A percentile compares a stretch with the other conserved stretches of the same genome.
Conservation (phyloP, 1,140 invertebrate genomes). For the Hyles vespertilio region DNA sequence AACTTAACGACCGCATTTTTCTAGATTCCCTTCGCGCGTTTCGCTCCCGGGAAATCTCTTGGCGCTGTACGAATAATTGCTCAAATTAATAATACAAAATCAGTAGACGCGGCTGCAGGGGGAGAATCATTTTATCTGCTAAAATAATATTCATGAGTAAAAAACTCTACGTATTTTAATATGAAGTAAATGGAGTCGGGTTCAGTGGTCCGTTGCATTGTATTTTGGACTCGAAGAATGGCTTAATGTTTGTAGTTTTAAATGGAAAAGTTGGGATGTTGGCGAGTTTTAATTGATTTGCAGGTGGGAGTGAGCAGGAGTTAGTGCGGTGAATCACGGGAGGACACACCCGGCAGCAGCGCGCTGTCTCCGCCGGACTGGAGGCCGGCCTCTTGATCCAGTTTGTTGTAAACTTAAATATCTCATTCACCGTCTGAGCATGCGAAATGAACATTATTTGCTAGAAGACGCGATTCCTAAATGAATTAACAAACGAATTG, state of each 20-base stretch:
- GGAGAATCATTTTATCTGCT: conserved; percentile 28
- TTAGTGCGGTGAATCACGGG: background rate
- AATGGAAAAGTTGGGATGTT: conserved; percentile 24
- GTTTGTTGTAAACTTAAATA: conserved; percentile 43
- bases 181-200: too few species aligned
- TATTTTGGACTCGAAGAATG: too few species aligned
- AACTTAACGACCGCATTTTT: conserved; percentile 66
- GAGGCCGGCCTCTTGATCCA: conserved; percentile 7
- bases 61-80: conserved; percentile 54
- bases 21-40: conserved; percentile 46
- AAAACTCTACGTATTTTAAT: too few species aligned
- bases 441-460: too few species aligned
- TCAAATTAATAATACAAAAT: conserved; percentile 61
- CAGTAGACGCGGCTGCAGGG: conserved; percentile 22
- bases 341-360: background rate
- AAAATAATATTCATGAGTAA: conserved; percentile 25
- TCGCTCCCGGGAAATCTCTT: conserved; percentile 53
- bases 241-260: conserved; percentile 18
- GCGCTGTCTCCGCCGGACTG: conserved; percentile 10
- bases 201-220: too few species aligned
- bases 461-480: too few species aligned
- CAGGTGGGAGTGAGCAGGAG: conserved; percentile 28
- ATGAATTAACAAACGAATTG: too few species aligned
- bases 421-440: background rate
- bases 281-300: conserved; percentile 58